phyloP scores from a whole-genome alignment of 1,140 invertebrate genomes.

The Solenopsis invicta region DNA sequence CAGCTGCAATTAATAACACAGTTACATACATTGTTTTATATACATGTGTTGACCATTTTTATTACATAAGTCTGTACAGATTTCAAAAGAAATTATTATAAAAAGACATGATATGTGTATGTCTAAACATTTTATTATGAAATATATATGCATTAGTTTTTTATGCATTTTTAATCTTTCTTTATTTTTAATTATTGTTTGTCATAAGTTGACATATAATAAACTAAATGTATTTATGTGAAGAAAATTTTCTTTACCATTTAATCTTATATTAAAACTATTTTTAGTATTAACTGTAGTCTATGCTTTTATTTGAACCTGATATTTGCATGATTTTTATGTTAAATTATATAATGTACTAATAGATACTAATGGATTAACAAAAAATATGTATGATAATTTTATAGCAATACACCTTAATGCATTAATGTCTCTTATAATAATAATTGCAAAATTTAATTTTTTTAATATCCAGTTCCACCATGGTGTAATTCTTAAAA shows the following conservation, averaged over 20 bases:
- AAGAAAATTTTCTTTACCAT: neutral
- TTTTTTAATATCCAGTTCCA: neutral
- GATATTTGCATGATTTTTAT: neutral
- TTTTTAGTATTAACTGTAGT: neutral
- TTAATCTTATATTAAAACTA: neutral
- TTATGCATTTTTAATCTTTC: neutral
- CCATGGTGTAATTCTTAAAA: too few species aligned
- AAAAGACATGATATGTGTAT: slow-evolving; percentile 27
- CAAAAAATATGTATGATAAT: neutral
- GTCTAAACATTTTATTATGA: slow-evolving; percentile 30
- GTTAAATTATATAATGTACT: neutral
- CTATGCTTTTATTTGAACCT: slow-evolving; percentile 3
- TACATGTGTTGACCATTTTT: slow-evolving; percentile 9
- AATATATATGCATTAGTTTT: slow-evolving; percentile 16
- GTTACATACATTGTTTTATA: slow-evolving; percentile 14
- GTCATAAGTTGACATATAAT: neutral
- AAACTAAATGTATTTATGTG: neutral
- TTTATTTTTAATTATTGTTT: slow-evolving; percentile 9
- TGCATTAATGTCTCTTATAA: neutral
- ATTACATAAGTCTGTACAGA: slow-evolving; percentile 4
- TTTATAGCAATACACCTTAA: neutral
- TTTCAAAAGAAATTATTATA: slow-evolving; percentile 1
- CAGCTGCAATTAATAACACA: slow-evolving; percentile 27
- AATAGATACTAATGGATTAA: neutral
- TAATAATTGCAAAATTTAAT: neutral